Percentiles rank a stretch among this genome's conserved stretches.
Evolutionary conservation across 1,140 invertebrate species (phyloP).

Genomic region (Macrostomum lignano): DNA sequence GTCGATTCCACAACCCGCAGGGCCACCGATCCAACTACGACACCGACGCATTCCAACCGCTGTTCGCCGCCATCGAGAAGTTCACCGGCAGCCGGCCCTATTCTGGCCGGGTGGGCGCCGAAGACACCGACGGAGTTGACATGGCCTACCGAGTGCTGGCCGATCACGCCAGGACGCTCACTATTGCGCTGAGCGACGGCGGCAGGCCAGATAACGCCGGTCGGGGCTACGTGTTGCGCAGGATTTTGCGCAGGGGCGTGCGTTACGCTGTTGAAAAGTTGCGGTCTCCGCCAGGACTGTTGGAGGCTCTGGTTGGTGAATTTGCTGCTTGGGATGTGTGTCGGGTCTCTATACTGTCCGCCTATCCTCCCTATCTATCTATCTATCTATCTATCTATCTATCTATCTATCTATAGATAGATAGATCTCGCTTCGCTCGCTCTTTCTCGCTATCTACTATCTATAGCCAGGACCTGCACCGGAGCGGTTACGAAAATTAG

Average conservation of each 20-base stretch:
- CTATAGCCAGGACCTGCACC: no score
- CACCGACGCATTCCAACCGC: conserved; percentile 57
- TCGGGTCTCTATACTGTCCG: no score
- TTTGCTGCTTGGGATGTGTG: no score
- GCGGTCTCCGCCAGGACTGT: conserved; percentile 72
- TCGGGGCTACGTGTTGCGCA: conserved; percentile 47
- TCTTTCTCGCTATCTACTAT: no score
- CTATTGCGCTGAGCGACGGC: conserved; percentile 70
- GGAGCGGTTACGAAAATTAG: no score
- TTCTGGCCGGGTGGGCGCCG: conserved; percentile 50
- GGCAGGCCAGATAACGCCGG: conserved; percentile 75
- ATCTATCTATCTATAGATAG: no score
- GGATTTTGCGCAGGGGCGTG: conserved; percentile 64
- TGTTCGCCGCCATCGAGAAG: conserved; percentile 46
- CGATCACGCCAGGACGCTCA: conserved; percentile 77
- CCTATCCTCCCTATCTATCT: no score
- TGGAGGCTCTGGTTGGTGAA: conserved; percentile 54
- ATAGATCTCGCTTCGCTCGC: no score
- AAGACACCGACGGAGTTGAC: conserved; percentile 62
- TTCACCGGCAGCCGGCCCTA: conserved; percentile 38
- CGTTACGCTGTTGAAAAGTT: conserved; percentile 84
- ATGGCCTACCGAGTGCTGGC: conserved; percentile 87
- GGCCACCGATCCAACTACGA: conserved; percentile 19
- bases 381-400: no score
- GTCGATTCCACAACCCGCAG: no score